These are phyloP conservation scores for Erebia palarica DNA, from an alignment of 2,888 invertebrate genomes.

Conservation along the genomic window DNA sequence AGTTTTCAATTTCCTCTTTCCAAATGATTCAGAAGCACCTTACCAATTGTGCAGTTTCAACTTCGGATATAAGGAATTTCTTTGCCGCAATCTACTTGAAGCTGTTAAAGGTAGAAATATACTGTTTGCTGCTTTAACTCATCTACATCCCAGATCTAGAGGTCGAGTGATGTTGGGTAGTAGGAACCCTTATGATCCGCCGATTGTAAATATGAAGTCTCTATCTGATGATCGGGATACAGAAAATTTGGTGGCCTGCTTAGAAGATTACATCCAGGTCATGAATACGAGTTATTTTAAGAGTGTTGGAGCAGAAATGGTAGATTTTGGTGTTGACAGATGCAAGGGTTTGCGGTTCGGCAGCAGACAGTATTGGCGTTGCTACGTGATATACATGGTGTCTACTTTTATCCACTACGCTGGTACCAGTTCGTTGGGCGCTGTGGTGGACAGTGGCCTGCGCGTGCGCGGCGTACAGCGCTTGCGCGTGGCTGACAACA, in stretches of 20 bases:
- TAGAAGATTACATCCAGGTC: constrained; percentile 50
- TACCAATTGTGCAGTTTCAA: constrained; percentile 58
- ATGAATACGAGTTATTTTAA: constrained; percentile 50
- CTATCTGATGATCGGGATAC: constrained; percentile 49
- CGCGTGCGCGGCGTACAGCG: constrained; percentile 45
- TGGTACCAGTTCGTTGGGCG: constrained; percentile 69
- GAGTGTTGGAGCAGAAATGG: constrained; percentile 44
- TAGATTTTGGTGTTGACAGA: constrained; percentile 43
- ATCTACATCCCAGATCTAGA: constrained; percentile 61
- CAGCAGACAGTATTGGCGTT: constrained; percentile 57
- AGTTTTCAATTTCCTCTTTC: constrained; percentile 38
- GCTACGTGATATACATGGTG: constrained; percentile 60
- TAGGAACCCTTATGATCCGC: constrained; percentile 50
- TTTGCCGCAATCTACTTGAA: constrained; percentile 48
- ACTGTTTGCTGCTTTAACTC: constrained; percentile 36
- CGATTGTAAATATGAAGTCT: constrained; percentile 49
- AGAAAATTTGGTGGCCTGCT: constrained; percentile 44
- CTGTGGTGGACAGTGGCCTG: constrained; percentile 79
- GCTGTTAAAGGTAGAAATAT: constrained; percentile 45
- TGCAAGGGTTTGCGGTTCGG: constrained; percentile 47
- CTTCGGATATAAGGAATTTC: constrained; percentile 64
- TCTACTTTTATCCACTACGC: constrained; percentile 86
- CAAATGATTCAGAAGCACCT: constrained; percentile 21
- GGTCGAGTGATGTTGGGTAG: constrained; percentile 51
- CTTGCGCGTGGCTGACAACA: constrained; percentile 51